phyloP scores from a whole-genome alignment of 2,888 invertebrate genomes.

The Epinotia bilunana region DNA sequence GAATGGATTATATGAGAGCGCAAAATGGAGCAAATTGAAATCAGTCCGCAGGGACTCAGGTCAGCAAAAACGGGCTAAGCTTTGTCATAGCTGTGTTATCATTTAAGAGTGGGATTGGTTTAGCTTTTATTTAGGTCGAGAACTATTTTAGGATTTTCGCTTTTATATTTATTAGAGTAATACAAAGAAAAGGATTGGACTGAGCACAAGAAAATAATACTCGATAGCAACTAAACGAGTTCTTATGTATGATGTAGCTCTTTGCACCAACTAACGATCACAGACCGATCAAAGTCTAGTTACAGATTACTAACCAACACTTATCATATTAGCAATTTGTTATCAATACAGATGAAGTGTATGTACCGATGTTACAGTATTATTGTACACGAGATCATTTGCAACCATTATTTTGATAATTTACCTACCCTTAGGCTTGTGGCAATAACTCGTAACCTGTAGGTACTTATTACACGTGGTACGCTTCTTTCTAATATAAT shows the following conservation, averaged over 20 bases:
- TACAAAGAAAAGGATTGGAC: neutral
- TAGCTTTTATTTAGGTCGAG: constrained; percentile 14
- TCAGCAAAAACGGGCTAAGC: constrained; percentile 27
- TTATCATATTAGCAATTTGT: too few relatives aligned
- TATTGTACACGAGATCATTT: neutral
- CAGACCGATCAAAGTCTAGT: too few relatives aligned
- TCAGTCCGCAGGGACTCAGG: constrained; percentile 23
- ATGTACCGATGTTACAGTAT: neutral
- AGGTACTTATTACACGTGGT: neutral
- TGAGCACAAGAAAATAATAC: neutral
- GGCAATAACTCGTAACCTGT: too few relatives aligned
- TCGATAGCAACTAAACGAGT: neutral
- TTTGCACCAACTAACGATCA: neutral
- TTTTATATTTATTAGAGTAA: neutral
- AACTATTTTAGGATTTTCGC: neutral
- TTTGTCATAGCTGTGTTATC: constrained; percentile 27
- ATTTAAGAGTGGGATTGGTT: constrained; percentile 11
- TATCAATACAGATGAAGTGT: too few relatives aligned
- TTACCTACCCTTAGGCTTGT: neutral
- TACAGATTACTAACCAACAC: too few relatives aligned
- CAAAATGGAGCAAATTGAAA: constrained; percentile 36
- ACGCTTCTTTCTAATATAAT: neutral
- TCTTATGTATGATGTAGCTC: neutral
- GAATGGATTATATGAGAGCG: constrained; percentile 26
- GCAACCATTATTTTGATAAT: neutral